Conservation (phyloP, 2,888 invertebrate genomes). For the Colostygia pectinataria region DNA sequence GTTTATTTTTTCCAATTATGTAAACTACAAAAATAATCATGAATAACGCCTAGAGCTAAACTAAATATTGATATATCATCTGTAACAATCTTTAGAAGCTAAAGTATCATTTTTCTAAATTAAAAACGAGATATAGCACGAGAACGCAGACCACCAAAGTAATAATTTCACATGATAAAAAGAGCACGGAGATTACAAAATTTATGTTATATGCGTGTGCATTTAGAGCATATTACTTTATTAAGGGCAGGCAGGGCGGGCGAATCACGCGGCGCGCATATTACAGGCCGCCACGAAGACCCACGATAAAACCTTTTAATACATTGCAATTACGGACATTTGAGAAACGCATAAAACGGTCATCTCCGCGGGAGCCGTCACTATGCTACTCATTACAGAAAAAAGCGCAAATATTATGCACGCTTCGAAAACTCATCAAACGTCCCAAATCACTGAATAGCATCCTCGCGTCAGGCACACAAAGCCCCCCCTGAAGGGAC, state of each 20-base stretch:
- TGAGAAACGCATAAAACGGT: conserved; percentile 68
- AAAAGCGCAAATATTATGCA: conserved; percentile 50
- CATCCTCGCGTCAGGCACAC: conserved; percentile 52
- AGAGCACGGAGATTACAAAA: conserved; percentile 69
- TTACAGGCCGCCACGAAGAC: conserved; percentile 59
- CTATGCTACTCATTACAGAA: conserved; percentile 55
- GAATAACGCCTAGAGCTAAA: conserved; percentile 64
- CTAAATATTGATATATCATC: conserved; percentile 63
- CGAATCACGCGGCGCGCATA: conserved; percentile 58
- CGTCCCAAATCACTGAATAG: conserved; percentile 53
- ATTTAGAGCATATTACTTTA: conserved; percentile 82
- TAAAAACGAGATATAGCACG: conserved; percentile 67
- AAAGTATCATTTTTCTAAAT: conserved; percentile 69
- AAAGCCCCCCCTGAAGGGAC: conserved; percentile 73
- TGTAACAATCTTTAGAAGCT: conserved; percentile 56
- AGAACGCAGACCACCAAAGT: conserved; percentile 70
- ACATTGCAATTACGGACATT: conserved; percentile 73
- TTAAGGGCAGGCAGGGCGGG: conserved; percentile 75
- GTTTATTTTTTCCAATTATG: conserved; percentile 27
- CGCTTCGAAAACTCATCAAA: conserved; percentile 59
- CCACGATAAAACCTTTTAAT: conserved; percentile 70
- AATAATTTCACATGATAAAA: conserved; percentile 77
- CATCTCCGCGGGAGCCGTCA: conserved; percentile 61
- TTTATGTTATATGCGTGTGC: conserved; percentile 80
- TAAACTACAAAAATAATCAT: conserved; percentile 31